Evolutionary conservation across 2,113 vertebrate genomes (phyloP), one percentile per base, ranked within the genome.

Genomic region (Microtus richardsoni): DNA sequence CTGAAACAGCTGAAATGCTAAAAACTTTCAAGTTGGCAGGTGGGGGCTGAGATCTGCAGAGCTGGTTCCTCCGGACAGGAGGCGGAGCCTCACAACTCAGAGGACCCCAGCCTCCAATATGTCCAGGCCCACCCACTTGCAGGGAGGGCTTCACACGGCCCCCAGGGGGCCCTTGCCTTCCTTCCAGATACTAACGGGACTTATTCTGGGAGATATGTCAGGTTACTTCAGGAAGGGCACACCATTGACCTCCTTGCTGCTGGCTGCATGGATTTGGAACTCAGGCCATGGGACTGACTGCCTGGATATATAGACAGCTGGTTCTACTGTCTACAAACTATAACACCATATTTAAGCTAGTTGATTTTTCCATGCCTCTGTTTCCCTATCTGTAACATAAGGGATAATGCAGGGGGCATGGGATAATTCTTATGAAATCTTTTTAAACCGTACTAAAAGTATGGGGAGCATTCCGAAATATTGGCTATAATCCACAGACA

Each of bases 1-100:
- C 97, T 94, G 91, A 96, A 97, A 95, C 97, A 97, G 96, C 97
- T 97, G 96, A 98, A 96, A 97, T 83, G 97, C 96, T 97, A 92
- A 96, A 96, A 95, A 96, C 96, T 96, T 97, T 97, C 97, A 96
- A 95, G 96, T 96, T 97, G 97, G 97, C 97, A 97, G 88, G 75
- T 95, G 54, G 88, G 96, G 80, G 93, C 54, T 88, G 90, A 93
- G 95, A 96, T 95, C 97, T 96, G 93, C 88, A 95, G 80, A 96
- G 92, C 96, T 47, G 2, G 91, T 84, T 95, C 78, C 17, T 1
- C 70, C 71, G 91, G 96, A 96, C 93, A 93, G 88, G 96, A 96
- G 96, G 93, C 47, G 94, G 94, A 88, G 84, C 94, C 85, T 75
- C 39, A n/a, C 66, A 36, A 79, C 47, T 88, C 89, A 60, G 71